Evolutionary conservation across 2,888 invertebrate species (phyloP), one percentile per base, ranked within the genome.

Genomic region (Iselma pallidipennis): DNA sequence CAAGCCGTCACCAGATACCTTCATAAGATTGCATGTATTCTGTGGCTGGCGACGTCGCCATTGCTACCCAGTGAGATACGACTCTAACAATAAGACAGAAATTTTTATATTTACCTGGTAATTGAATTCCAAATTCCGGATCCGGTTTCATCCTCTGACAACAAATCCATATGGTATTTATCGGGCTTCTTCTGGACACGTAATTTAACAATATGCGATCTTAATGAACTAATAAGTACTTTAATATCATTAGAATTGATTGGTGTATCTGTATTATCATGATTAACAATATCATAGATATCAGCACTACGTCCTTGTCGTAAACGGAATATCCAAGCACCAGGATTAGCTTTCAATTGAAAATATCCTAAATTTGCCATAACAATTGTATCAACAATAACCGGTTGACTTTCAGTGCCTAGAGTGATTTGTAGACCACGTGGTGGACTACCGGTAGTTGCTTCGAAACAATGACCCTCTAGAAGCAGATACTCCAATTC

Each of bases 291-390:
- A 73, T 95, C 92, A 80, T 98, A 99, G 66, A 99, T 95, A 61
- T 99, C 98, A 1, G 90, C 87, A 2, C 98, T 98, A 68, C 96
- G 87, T 5, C 99, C 99, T 50, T 96, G 94, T 28, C 99, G 85
- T 4, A 99, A 85, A 4, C 90, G 86, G 63, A 99, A 82, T 21
- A 91, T 83, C 98, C 98, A 99, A 9, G 95, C 94, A 0, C 99
- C 99, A 1, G 99, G 98, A 80, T 94, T 96, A 0, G 98, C 98
- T 83, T 98, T 98, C 28, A 99, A 84, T 83, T 96, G 96, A 85
- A 99, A 98, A 83, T 99, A 99, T 12, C 99, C 99, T 71, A 99
- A 85, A 83, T 99, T 99, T 5, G 98, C 98, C 99, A 99, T 99
- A n/a, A 99, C 98, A 71, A 98, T 98, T 16, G 99, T 99, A 82